phyloP scores from a whole-genome alignment of 2,113 vertebrate species.

The Ariopsis seemanni region DNA sequence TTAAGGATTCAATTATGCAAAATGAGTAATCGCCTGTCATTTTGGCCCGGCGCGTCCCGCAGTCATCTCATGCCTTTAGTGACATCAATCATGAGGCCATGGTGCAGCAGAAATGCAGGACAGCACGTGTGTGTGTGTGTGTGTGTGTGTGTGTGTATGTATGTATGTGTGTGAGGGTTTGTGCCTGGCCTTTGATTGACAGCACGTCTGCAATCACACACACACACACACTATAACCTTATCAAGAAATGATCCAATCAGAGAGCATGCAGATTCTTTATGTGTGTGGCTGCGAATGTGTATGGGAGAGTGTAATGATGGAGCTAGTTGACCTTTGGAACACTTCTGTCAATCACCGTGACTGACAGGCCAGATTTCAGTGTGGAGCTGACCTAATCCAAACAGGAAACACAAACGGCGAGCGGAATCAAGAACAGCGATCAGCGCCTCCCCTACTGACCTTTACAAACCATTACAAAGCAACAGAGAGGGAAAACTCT shows the following conservation, averaged over 20 bases:
- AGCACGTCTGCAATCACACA: constrained; percentile 7
- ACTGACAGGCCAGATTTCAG: constrained; percentile 39
- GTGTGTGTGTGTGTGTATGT: background rate
- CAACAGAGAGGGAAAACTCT: background rate
- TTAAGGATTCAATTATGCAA: constrained; percentile 78
- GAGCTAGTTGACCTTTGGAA: constrained; percentile 30
- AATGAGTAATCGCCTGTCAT: constrained; percentile 78
- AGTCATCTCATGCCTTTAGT: constrained; percentile 71
- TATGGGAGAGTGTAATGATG: constrained; percentile 5
- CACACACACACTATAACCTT: constrained; percentile 29
- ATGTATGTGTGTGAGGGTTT: background rate
- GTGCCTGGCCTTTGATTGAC: constrained; percentile 39
- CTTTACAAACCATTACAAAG: constrained; percentile 29
- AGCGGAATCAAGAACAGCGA: constrained; percentile 20
- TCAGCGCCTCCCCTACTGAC: constrained; percentile 25
- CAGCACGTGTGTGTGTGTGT: background rate
- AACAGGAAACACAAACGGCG: constrained; percentile 23
- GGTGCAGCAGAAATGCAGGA: constrained; percentile 16
- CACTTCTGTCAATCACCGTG: constrained; percentile 35
- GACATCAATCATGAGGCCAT: constrained; percentile 69
- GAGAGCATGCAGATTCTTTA: constrained; percentile 24
- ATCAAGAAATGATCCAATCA: constrained; percentile 37
- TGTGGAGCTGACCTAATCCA: constrained; percentile 36
- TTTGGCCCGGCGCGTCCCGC: constrained; percentile 71
- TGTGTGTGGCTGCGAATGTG: constrained; percentile 27